Base-by-base conservation (phyloP, 2,888 invertebrate species). In the Eupithecia subfuscata region DNA sequence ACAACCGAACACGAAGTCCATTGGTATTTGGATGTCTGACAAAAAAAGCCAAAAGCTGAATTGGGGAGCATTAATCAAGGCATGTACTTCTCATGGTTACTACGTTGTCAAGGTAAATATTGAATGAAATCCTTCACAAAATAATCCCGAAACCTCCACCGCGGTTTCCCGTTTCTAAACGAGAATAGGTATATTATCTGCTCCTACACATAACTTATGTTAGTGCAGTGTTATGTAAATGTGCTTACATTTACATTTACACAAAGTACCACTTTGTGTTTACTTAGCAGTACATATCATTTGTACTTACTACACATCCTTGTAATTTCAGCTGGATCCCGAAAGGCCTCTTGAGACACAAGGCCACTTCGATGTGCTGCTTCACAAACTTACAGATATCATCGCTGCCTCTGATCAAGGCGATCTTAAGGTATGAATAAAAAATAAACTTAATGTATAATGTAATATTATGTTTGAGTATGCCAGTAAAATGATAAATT, bases 311-410 rank as follows among this genome's bases (percentile, higher is more conserved):
- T 40, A 40, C 16, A 67, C 74, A 30, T 71, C 67, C 76, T 80
- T 74, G 30, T 70, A 52, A 65, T 85, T 88, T 79, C 90, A 98
- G 98, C 92, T 98, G 86, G 97, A 98, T 89, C 91, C 98, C 80
- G 96, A 96, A 74, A 92, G 88, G 79, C 95, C 96, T 78, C 87
- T 98, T 73, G 97, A 97, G 87, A 95, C 96, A 34, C 98, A 98
- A 95, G 98, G 97, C 83, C 97, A 97, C 81, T 97, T 98, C 89
- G 96, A 97, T 90, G 96, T 97, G 71, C 96, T 98, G 84, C 94
- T 98, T 71, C 98, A 98, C 88, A 98, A 98, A 92, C 92, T 98
- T 84, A 97, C 98, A 48, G 98, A 98, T 90, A 96, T 97, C 71
- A 96, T 98, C 83, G 97, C 97, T 45, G 96, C 96, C 81, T 97